Evolutionary conservation across 2,888 invertebrate genomes (phyloP), one percentile per base, ranked within the genome.

Genomic region (Alloplasta piceator): DNA sequence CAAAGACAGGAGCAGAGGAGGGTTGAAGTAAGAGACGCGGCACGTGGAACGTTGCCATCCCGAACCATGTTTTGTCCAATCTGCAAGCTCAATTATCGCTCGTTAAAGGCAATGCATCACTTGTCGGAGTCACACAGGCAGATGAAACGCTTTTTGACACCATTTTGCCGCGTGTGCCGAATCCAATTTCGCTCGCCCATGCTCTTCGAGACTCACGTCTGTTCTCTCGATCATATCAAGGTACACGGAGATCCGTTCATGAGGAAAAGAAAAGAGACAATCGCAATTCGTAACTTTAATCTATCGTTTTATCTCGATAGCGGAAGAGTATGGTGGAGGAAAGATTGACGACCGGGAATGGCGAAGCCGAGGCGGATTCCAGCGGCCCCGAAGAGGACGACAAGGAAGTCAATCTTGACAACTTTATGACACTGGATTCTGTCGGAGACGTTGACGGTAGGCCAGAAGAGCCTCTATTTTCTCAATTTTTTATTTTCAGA

Each of bases 381-480:
- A 96, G 94, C 72, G 96, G 95, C 26, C 94, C 93, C 6, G 96
- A 96, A 85, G 95, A 95, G 85, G 94, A 94, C 63, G 91, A 91
- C 39, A 95, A 95, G 92, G 95, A 96, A 90, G 94, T 96, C 4
- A 96, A 96, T 92, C 93, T 97, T 84, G 97, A 97, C 85, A 96
- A 97, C 89, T 97, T 97, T 89, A 96, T 97, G 94, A 97, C 97
- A 0, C 94, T 97, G n/a, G 97, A 97, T 92, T 97, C 97, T 3
- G 96, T 97, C 41, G 97, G 97, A 6, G 97, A 97, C 92, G 96
- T 96, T 36, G 97, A 97, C 92, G 96, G 95, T 95, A 93, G 93
- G 91, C 83, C 83, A 82, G 73, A 26, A 63, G 80, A 75, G 81
- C 85, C 77, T 77, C 63, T 71, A 80, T 82, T 84, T 80, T 7